Base-by-base conservation (phyloP, 1,140 invertebrate genomes). In the Alviniconcha marisindica region DNA sequence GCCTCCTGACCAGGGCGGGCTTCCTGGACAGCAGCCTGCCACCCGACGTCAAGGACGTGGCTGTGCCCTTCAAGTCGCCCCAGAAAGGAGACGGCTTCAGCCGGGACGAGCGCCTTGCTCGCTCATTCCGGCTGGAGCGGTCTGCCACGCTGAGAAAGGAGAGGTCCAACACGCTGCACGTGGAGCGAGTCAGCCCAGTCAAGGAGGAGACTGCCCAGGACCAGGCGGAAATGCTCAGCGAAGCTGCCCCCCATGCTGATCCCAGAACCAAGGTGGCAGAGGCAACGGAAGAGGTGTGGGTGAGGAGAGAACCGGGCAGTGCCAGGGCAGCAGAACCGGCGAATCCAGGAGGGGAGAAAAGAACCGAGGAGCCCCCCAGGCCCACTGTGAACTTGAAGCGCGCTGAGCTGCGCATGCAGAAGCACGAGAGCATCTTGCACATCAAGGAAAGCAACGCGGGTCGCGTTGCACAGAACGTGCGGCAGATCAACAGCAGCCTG, bases 371-470 rank as follows among this genome's bases (percentile, higher is more conserved):
- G 33, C 60, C n/a, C 31, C 42, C 66, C 10, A 3, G 84, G 10
- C 42, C 24, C 2, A 44, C 80, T 77, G 63, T 85, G 28, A 84
- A 83, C 44, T 87, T 91, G 21, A 89, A 90, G 74, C 87, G 89
- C 48, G 88, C 87, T 33, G 87, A 91, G 51, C 56, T 83, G 0
- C 31, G 82, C 0, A 86, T 89, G 51, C 89, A 87, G 21, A 88
- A 88, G 79, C 87, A 89, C 73, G 89, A 91, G 63, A 91, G 91
- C 82, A 86, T 91, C 31, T 78, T 89, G 38, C 81, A 88, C n/a
- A 83, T 91, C 21, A 86, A 90, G 74, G 86, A 84, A 69, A 79
- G 82, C 18, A 82, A 90, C 76, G 85, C 85, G 33, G 91, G 89
- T 24, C 83, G 84, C 56, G 91, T 91, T 0, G 84, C 83, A 33